Percentiles rank a stretch among this genome's conserved stretches.
Evolutionary conservation across 2,888 invertebrate genomes (phyloP).

Genomic region (Cotesia congregata): DNA sequence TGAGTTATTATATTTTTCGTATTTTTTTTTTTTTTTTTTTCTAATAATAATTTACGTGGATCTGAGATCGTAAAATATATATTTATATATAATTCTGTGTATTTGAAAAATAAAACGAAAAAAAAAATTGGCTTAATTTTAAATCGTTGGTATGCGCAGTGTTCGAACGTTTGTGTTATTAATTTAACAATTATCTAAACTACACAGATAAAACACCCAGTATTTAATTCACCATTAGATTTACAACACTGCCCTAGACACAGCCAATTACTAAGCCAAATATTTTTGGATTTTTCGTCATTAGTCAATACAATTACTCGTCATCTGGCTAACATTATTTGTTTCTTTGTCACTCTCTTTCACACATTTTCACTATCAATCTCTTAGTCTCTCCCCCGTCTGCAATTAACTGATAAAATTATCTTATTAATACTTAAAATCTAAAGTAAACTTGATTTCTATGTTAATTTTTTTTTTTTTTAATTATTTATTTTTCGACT

Average conservation of each 20-base stretch:
- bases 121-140: neutral
- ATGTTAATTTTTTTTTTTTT: slow-evolving; percentile 32
- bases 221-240: slow-evolving; percentile 54
- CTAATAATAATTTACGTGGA: slow-evolving; percentile 9
- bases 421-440: slow-evolving; percentile 5
- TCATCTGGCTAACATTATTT: slow-evolving; percentile 20
- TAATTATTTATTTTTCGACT: slow-evolving; percentile 42
- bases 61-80: slow-evolving; percentile 10
- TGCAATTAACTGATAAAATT: slow-evolving; percentile 20
- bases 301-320: slow-evolving; percentile 57
- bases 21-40: slow-evolving; percentile 5
- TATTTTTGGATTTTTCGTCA: slow-evolving; percentile 72
- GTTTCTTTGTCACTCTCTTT: slow-evolving; percentile 25
- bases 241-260: slow-evolving; percentile 70
- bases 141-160: slow-evolving; percentile 1
- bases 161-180: slow-evolving; percentile 9
- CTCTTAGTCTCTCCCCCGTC: neutral
- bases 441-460: neutral
- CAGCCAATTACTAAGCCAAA: slow-evolving; percentile 76
- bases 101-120: neutral
- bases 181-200: slow-evolving; percentile 49
- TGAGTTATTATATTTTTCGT: neutral
- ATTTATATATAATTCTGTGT: slow-evolving; percentile 26
- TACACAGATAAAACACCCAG: slow-evolving; percentile 52
- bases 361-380: slow-evolving; percentile 1